phyloP scores from a whole-genome alignment of 1,140 invertebrate species.

The Vanessa atalanta region DNA sequence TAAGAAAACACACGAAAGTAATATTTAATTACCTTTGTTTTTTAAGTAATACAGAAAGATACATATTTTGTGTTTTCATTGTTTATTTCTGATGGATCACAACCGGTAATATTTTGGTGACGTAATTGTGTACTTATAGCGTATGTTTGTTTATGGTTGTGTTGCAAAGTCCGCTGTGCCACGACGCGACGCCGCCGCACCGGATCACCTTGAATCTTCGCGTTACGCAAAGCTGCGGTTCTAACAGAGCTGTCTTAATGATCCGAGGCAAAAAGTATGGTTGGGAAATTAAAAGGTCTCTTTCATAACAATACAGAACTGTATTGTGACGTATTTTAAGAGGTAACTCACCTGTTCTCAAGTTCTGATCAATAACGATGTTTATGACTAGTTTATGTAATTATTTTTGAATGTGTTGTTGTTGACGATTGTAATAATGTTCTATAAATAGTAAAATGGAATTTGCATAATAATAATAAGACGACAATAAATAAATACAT shows the following conservation, averaged over 20 bases:
- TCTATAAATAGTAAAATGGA: too few relatives aligned
- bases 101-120: conserved; percentile 1
- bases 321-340: conserved; percentile 16
- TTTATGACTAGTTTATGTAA: too few relatives aligned
- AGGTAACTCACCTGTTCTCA: conserved; percentile 14
- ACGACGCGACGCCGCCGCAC: conserved; percentile 51
- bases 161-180: conserved; percentile 48
- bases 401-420: too few relatives aligned
- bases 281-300: conserved; percentile 46
- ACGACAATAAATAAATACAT: too few relatives aligned
- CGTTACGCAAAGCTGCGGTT: conserved; percentile 62
- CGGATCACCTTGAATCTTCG: conserved; percentile 72
- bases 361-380: neutral
- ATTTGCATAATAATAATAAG: too few relatives aligned
- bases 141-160: conserved; percentile 34
- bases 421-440: too few relatives aligned
- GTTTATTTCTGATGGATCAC: neutral
- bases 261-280: conserved; percentile 40
- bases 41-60: neutral
- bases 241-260: conserved; percentile 56
- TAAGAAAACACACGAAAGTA: neutral
- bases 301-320: conserved; percentile 30
- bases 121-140: conserved; percentile 17
- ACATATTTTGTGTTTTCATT: neutral
- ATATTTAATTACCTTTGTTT: neutral